Evolutionary conservation across 2,797 vertebrate genomes (phyloP).

Genomic region (Simalia tracyae): DNA sequence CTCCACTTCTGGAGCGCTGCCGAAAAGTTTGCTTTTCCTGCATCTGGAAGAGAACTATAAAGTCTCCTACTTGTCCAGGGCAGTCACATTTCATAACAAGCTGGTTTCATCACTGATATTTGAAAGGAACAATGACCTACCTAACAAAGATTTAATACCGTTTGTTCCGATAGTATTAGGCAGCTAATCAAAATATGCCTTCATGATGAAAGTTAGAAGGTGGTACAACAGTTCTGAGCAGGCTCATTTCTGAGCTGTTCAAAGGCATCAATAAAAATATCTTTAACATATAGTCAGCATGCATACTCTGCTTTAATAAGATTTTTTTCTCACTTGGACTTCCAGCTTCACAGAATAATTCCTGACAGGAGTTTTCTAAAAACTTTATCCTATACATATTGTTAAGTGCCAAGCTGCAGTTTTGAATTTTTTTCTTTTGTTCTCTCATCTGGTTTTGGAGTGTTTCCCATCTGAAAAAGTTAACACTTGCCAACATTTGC

Average conservation of each 20-base stretch:
- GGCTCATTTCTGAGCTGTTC: neutral
- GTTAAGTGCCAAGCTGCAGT: neutral
- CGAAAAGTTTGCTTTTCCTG: neutral
- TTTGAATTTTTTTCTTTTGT: neutral
- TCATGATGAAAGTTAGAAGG: neutral
- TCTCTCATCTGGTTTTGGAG: neutral
- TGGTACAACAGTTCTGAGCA: neutral
- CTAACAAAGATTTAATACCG: neutral
- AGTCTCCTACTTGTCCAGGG: too few species aligned
- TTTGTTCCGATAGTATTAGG: neutral
- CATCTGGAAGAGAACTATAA: neutral
- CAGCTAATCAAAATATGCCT: neutral
- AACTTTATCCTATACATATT: neutral
- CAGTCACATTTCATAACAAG: neutral
- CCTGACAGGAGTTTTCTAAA: neutral
- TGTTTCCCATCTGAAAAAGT: neutral
- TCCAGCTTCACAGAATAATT: neutral
- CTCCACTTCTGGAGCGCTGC: neutral
- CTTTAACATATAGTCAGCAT: neutral
- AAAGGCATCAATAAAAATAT: neutral
- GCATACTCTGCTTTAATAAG: neutral
- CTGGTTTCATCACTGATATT: neutral
- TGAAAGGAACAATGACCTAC: neutral
- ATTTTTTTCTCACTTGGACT: neutral
- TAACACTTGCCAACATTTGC: neutral